Evolutionary conservation across 2,797 vertebrate species (phyloP), one percentile per base, ranked within the genome.

Genomic region (Sebastes jordani): DNA sequence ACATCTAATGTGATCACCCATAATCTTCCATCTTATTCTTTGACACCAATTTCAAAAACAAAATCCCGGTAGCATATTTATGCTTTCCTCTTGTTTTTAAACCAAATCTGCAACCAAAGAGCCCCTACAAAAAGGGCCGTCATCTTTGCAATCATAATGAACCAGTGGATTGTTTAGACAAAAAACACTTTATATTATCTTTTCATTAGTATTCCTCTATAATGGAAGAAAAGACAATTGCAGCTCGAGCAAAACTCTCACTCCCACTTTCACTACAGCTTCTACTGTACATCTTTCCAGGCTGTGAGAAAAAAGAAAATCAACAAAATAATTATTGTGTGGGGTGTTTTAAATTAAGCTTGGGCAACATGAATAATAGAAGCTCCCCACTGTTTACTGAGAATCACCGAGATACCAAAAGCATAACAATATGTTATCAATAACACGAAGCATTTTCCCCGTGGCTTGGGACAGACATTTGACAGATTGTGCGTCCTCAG

Each of bases 321-420:
- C n/a, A 2, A 75, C 77, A 83, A 74, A 73, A 73, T 73, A 84
- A 81, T 63, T 46, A 84, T 23, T 63, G 78, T 20, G 78, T 56
- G 68, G 85, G 30, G 82, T 93, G 91, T 93, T 93, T 95, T 63
- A 74, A 89, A 95, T 94, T 86, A 92, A 84, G 76, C 80, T 90
- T 78, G 82, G 91, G 88, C 88, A 88, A 89, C 78, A 90, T 74
- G 72, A 88, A 89, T 89, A 90, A 88, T 87, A 90, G 81, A 90
- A 78, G 71, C 55, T 76, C 85, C 56, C 71, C 69, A 38, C 72
- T 91, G 89, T 92, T 91, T 88, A 89, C 83, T 60, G 77, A 81
- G 67, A 85, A 86, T 86, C 86, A 86, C 76, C 14, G 58, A 84
- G 81, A 78, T 85, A 86, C 85, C 76, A 52, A 75, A 85, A 83